These are phyloP conservation scores for Schizopygopsis pylzovi DNA, from an alignment of 2,797 vertebrate species.

Conservation along the genomic window DNA sequence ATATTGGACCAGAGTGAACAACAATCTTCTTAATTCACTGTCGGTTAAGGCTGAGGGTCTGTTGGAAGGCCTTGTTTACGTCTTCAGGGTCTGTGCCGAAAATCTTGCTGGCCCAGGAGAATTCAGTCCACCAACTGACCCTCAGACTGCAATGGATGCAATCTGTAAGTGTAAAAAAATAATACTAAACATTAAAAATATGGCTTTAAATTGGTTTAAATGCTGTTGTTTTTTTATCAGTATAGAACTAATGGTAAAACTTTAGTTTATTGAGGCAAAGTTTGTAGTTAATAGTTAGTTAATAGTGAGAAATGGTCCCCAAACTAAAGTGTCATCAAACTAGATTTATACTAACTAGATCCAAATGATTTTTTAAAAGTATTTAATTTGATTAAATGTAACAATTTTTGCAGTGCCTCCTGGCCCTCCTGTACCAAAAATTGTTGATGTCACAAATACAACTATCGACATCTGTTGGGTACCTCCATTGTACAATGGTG, in stretches of 20 bases:
- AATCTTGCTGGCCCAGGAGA: conserved; percentile 96
- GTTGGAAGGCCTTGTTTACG: conserved; percentile 93
- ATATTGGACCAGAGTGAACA: conserved; percentile 96
- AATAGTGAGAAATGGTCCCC: not conserved
- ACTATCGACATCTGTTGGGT: conserved; percentile 91
- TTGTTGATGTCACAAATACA: conserved; percentile 89
- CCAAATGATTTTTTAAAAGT: not conserved
- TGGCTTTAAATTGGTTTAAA: not conserved
- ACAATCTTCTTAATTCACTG: conserved; percentile 84
- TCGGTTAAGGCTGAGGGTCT: conserved; percentile 86
- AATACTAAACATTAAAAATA: not conserved
- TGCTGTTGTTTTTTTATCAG: too few species aligned
- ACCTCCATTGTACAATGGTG: conserved; percentile 93
- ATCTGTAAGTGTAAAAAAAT: conserved; percentile 85
- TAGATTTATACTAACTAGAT: not conserved
- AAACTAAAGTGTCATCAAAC: not conserved
- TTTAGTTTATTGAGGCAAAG: not conserved
- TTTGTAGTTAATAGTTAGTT: not conserved
- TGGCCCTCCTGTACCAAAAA: conserved; percentile 89
- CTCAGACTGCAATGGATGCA: conserved; percentile 87
- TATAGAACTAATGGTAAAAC: not conserved
- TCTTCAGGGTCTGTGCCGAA: conserved; percentile 98
- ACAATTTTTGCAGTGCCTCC: conserved; percentile 81
- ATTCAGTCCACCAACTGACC: conserved; percentile 95
- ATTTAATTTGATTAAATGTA: not conserved